Evolutionary conservation across 2,888 invertebrate species (phyloP).

Genomic region (Amiota communis): DNA sequence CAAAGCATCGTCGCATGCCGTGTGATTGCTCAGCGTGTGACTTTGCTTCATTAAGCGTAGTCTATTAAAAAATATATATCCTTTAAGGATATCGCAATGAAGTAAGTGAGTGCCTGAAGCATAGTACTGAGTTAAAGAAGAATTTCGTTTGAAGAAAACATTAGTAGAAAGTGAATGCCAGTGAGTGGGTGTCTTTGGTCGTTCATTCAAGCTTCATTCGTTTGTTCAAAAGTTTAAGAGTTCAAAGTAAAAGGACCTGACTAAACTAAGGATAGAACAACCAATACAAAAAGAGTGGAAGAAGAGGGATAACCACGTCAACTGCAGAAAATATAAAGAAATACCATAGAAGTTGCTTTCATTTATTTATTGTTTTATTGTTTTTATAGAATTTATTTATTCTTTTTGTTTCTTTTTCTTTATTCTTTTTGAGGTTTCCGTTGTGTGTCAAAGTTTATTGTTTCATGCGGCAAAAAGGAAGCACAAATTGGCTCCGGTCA

Average conservation of each 20-base stretch:
- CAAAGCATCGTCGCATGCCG: not conserved
- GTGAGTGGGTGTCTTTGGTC: too few relatives aligned
- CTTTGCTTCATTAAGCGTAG: too few relatives aligned
- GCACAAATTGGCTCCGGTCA: slow-evolving; percentile 24
- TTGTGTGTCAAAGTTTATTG: slow-evolving; percentile 14
- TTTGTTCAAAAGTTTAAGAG: slow-evolving; percentile 1
- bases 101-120: too few relatives aligned
- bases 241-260: slow-evolving; percentile 1
- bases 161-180: too few relatives aligned
- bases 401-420: not conserved
- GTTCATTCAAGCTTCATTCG: not conserved
- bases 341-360: not conserved
- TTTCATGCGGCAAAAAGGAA: slow-evolving; percentile 17
- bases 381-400: not conserved
- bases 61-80: too few relatives aligned
- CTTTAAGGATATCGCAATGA: too few relatives aligned
- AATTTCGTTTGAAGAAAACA: too few relatives aligned
- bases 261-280: too few relatives aligned
- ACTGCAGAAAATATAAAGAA: not conserved
- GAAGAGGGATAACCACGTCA: not conserved
- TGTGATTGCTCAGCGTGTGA: too few relatives aligned
- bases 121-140: too few relatives aligned
- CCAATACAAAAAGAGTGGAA: not conserved
- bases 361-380: not conserved
- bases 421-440: not conserved